These are phyloP conservation scores for Girardinichthys multiradiatus DNA, from an alignment of 2,113 vertebrate species.

Conservation along the genomic window DNA sequence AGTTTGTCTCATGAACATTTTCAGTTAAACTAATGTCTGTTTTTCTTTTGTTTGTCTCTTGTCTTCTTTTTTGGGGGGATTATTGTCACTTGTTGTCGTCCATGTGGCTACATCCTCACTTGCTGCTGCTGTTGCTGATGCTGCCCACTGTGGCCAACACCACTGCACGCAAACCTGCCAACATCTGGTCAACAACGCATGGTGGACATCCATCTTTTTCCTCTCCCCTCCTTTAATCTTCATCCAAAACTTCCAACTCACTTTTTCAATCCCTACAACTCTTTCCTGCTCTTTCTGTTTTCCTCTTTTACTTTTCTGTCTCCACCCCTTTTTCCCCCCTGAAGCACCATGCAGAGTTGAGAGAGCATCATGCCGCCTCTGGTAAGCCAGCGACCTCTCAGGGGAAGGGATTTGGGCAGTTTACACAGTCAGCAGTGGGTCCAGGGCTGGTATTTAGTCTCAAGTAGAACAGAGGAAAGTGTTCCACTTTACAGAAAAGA, in stretches of 20 bases:
- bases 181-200: conserved; percentile 65
- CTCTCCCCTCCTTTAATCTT: conserved; percentile 6
- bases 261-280: conserved; percentile 13
- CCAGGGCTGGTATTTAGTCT: conserved; percentile 10
- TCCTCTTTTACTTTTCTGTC: conserved; percentile 16
- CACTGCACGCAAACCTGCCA: conserved; percentile 53
- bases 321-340: conserved; percentile 9
- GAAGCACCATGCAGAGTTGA: conserved; percentile 73
- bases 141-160: conserved; percentile 36
- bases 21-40: conserved; percentile 68
- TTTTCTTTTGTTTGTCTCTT: conserved; percentile 62
- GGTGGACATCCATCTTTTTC: conserved; percentile 30
- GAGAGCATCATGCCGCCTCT: conserved; percentile 65
- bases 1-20: conserved; percentile 53
- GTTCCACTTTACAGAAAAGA: background rate
- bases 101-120: conserved; percentile 51
- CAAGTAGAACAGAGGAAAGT: background rate
- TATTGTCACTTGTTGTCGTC: conserved; percentile 20
- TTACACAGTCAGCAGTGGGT: conserved; percentile 5
- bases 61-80: conserved; percentile 52
- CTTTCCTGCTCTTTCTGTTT: background rate
- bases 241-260: conserved; percentile 11
- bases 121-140: conserved; percentile 27
- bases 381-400: conserved; percentile 68
- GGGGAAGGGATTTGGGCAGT: conserved; percentile 27